phyloP scores from a whole-genome alignment of 2,888 invertebrate genomes.

The Rhodophaea formosa region DNA sequence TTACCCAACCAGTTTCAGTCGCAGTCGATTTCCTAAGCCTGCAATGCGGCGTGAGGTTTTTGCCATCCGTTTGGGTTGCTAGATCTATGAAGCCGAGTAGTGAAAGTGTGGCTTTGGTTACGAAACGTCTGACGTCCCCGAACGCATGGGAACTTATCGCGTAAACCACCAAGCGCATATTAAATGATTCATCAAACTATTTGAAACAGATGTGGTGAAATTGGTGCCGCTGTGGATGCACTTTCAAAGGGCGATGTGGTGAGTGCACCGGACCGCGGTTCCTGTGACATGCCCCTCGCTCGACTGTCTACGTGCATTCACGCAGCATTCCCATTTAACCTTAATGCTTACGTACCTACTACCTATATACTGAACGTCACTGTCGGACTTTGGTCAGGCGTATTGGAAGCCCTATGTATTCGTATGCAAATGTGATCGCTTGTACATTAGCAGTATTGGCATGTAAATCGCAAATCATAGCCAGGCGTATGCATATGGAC shows the following conservation, averaged over 20 bases:
- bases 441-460: slow-evolving; percentile 25
- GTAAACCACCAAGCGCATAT: background rate
- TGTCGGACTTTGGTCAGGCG: background rate
- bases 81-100: slow-evolving; percentile 47
- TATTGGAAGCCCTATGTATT: background rate
- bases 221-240: slow-evolving; percentile 58
- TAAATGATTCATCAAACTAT: slow-evolving; percentile 13
- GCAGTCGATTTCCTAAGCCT: slow-evolving; percentile 57
- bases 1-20: slow-evolving; percentile 61
- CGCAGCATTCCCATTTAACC: slow-evolving; percentile 18
- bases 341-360: background rate
- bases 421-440: slow-evolving; percentile 23
- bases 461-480: slow-evolving; percentile 34
- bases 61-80: slow-evolving; percentile 44
- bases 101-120: slow-evolving; percentile 58
- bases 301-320: slow-evolving; percentile 41
- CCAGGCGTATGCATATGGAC: slow-evolving; percentile 37
- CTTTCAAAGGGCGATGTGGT: slow-evolving; percentile 66
- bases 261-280: slow-evolving; percentile 66
- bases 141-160: slow-evolving; percentile 26
- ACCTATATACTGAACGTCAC: background rate
- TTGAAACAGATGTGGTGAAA: slow-evolving; percentile 51
- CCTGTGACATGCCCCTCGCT: slow-evolving; percentile 60
- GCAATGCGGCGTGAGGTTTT: slow-evolving; percentile 48
- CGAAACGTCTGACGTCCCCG: slow-evolving; percentile 38